Base-by-base conservation (phyloP, 2,797 vertebrate species). In the Syncerus caffer region DNA sequence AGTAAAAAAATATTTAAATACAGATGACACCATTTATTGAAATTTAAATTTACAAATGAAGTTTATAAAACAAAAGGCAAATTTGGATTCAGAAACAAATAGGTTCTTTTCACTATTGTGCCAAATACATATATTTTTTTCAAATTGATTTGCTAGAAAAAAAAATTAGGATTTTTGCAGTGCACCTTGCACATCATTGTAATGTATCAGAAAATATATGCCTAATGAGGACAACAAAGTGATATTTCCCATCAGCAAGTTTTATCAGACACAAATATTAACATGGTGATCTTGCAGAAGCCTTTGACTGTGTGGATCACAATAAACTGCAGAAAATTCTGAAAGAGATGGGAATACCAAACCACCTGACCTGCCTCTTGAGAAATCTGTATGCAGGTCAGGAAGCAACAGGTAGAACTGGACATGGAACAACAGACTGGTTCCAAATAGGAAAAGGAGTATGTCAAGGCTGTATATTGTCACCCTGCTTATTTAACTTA, bases 131-230 rank as follows among this genome's bases (percentile, higher is more conserved):
- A 86, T 67, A 64, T 97, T 97, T 98, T 98, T 97, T 98, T 99
- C 99, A 99, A 99, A 99, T 99, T 99, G 99, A 99, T 99, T 99
- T 99, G 98, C 99, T 99, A 99, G 99, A 99, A 99, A 99, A 99
- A 99, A 99, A 42, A 99, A 99, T 99, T 99, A 99, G 53, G 67
- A 99, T 99, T 99, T 99, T 99, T 99, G 99, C 99, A 99, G 99
- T 99, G 99, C 99, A 99, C 99, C 99, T 99, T 99, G 99, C 99
- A 99, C 99, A 99, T 95, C 76, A 90, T 50, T 95, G 83, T 90
- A 93, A 90, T 79, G 31, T 79, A 87, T 19, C 85, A 47, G 25
- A 90, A 96, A 95, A 99, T 99, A 99, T 99, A 99, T 99, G 99
- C 99, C 99, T 99, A 99, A 99, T 99, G 99, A 99, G 99, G 98